Evolutionary conservation across 2,797 vertebrate genomes (phyloP), one percentile per base, ranked within the genome.

Genomic region (Xiphophorus birchmanni): DNA sequence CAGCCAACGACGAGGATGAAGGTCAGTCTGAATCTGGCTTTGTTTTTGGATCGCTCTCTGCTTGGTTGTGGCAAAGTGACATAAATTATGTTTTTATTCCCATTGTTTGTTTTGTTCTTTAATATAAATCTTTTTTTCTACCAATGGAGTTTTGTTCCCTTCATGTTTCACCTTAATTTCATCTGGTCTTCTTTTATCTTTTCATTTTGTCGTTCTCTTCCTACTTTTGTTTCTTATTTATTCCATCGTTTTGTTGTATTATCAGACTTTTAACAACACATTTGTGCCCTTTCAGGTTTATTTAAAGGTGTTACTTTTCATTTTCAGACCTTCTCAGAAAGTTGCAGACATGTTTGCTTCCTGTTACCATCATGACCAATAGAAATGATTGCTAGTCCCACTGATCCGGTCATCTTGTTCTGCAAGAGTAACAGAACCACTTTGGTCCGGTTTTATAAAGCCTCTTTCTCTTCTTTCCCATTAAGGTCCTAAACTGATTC

Each of bases 1-100:
- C 96, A 26, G 97, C 97, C 90, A 95, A 95, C 76, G 97, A 98
- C 72, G 89, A 96, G 83, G 97, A 98, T 77, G 97, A 97, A 91
- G 97, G 97, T 98, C 91, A 93, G 90, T 82, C 50, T 6, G 42
- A 37, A 1, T 52, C 29, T 48, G 11, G 1, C 42, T 13, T 35
- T 10, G 0, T 73, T 52, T 76, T 44, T 40, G n/a, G 5, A 18
- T 32, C 18, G 35, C 23, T 40, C 17, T 74, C 42, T 56, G 35
- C 10, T 45, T 54, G 48, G 32, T 67, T 40, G 18, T 67, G 35
- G 63, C 6, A 8, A 60, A 60, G n/a, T 12, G 56, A n/a, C n/a
- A 1, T 32, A 1, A 37, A 21, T 65, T 0, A 2, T 12, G 23
- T 44, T 71, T 42, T 71, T 26, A 71, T 26, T 18, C 23, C 4